Evolutionary conservation across 2,797 vertebrate species (phyloP).

Genomic region (Amphiprion clarkii): DNA sequence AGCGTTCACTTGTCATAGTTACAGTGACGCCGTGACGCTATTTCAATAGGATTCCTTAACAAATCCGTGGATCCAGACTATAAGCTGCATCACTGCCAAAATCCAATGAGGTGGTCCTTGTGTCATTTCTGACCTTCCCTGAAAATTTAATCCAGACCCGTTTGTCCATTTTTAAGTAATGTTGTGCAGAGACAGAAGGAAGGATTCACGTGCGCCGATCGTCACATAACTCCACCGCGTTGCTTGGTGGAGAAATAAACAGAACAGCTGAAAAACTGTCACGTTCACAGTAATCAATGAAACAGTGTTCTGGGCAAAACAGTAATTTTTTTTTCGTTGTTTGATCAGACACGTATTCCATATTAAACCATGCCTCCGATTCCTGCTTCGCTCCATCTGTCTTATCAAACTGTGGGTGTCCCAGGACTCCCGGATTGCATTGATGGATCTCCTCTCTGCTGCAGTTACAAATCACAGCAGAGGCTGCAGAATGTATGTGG

Average conservation of each 20-base stretch:
- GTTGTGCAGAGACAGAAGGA: too few relatives aligned
- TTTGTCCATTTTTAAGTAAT: too few relatives aligned
- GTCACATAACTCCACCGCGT: too few relatives aligned
- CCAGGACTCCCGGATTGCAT: slow-evolving; percentile 38
- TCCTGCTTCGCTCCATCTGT: slow-evolving; percentile 27
- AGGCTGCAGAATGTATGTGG: slow-evolving; percentile 29
- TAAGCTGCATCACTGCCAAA: too few relatives aligned
- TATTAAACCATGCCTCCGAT: slow-evolving; percentile 28
- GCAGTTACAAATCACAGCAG: slow-evolving; percentile 40
- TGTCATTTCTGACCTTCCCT: too few relatives aligned
- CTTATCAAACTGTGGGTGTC: slow-evolving; percentile 38
- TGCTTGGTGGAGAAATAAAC: background rate
- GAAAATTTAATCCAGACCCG: too few relatives aligned
- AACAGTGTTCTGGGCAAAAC: slow-evolving; percentile 13
- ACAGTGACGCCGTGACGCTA: too few relatives aligned
- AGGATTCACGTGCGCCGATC: too few relatives aligned
- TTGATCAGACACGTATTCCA: slow-evolving; percentile 24
- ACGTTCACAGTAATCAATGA: slow-evolving; percentile 19
- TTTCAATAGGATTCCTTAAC: too few relatives aligned
- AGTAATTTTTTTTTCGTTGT: background rate
- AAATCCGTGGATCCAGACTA: too few relatives aligned
- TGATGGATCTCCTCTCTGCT: slow-evolving; percentile 24
- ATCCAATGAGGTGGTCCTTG: too few relatives aligned
- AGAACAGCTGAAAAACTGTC: slow-evolving; percentile 11
- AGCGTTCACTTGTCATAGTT: too few relatives aligned